Evolutionary conservation across 2,888 invertebrate genomes (phyloP).

Genomic region (Drosophila nr. medialis): DNA sequence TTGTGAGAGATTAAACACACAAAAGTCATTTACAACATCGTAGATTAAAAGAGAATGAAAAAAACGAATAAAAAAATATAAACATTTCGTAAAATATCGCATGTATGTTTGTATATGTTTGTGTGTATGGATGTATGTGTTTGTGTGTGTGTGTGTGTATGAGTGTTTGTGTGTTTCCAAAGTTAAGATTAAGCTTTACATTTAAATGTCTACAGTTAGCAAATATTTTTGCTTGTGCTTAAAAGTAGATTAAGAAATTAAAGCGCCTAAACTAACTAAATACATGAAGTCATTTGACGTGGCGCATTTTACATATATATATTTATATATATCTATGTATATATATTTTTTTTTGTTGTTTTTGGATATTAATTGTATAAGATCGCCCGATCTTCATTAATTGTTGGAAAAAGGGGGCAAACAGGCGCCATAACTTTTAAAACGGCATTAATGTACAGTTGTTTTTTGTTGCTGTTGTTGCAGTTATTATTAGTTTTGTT

Average conservation of each 20-base stretch:
- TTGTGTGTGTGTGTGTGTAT: constrained; percentile 8
- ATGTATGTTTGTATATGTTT: constrained; percentile 17
- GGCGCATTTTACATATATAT: constrained; percentile 32
- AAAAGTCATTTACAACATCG: constrained; percentile 29
- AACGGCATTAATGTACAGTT: constrained; percentile 44
- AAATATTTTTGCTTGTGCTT: constrained; percentile 45
- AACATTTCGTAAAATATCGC: constrained; percentile 36
- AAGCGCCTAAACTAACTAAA: constrained; percentile 65
- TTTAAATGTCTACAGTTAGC: constrained; percentile 52
- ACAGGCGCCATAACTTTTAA: constrained; percentile 13
- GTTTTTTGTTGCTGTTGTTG: constrained; percentile 22
- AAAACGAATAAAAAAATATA: constrained; percentile 19
- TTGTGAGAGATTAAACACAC: constrained; percentile 45
- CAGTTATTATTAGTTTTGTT: constrained; percentile 2
- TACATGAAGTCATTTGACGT: constrained; percentile 53
- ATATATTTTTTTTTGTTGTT: background rate
- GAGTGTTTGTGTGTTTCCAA: constrained; percentile 22
- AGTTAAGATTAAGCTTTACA: constrained; percentile 32
- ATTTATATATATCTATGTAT: constrained; percentile 13
- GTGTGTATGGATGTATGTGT: constrained; percentile 14
- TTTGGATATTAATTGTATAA: constrained; percentile 25
- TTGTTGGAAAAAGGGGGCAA: constrained; percentile 9
- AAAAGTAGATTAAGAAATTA: constrained; percentile 54
- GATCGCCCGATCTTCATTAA: constrained; percentile 18
- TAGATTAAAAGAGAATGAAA: constrained; percentile 44